Evolutionary conservation across 2,888 invertebrate species (phyloP).

Genomic region (Drosophila mayaguana): DNA sequence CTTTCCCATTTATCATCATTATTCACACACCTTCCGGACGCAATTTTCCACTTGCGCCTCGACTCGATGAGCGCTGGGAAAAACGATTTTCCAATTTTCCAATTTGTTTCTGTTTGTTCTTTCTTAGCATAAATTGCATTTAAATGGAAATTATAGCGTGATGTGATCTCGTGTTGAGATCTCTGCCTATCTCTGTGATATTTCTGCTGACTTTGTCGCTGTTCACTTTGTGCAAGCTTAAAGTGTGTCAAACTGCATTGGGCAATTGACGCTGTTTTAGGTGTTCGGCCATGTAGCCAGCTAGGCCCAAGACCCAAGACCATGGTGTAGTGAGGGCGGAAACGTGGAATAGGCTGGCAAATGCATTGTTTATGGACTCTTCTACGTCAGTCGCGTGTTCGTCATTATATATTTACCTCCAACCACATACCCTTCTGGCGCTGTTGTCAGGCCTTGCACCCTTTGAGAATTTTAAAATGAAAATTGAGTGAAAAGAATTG

Average conservation of each 20-base stretch:
- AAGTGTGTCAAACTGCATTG: conserved; percentile 81
- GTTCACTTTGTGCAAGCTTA: conserved; percentile 48
- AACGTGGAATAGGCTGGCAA: background rate
- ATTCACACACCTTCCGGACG: conserved; percentile 46
- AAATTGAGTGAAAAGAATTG: conserved; percentile 11
- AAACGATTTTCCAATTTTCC: conserved; percentile 51
- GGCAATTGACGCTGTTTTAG: conserved; percentile 63
- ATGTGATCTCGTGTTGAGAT: conserved; percentile 21
- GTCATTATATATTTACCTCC: conserved; percentile 54
- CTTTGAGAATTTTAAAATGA: conserved; percentile 49
- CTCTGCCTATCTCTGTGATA: conserved; percentile 1
- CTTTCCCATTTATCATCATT: conserved; percentile 38
- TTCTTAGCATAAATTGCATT: conserved; percentile 48
- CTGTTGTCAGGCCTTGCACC: conserved; percentile 43
- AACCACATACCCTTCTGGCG: conserved; percentile 4
- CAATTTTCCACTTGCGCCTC: conserved; percentile 70
- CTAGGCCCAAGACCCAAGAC: background rate
- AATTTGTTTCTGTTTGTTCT: conserved; percentile 21
- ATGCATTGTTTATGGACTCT: conserved; percentile 34
- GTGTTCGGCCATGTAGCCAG: conserved; percentile 22
- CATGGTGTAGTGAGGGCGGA: background rate
- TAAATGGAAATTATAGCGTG: conserved; percentile 22
- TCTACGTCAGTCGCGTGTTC: conserved; percentile 64
- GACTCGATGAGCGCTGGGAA: conserved; percentile 18
- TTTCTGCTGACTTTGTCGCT: conserved; percentile 16